These are phyloP conservation scores for Vandiemenella viatica DNA, from an alignment of 2,888 invertebrate species.

Conservation along the genomic window DNA sequence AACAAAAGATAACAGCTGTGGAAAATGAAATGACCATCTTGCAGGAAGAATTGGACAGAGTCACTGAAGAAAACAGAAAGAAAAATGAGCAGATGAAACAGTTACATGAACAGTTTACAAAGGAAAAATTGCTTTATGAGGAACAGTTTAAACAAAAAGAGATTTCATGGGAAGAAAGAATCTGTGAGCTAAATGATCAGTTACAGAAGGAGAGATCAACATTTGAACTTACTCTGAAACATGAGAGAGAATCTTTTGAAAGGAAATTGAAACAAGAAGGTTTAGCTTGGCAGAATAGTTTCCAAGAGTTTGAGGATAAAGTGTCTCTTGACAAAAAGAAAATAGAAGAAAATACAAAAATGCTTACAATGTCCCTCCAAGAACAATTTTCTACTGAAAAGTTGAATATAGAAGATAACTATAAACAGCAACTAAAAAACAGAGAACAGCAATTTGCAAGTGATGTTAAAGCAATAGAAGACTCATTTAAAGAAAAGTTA, in stretches of 20 bases:
- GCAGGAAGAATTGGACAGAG: constrained; percentile 4
- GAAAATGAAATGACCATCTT: constrained; percentile 4
- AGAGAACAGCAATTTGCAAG: too few relatives aligned
- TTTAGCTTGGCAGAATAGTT: background rate
- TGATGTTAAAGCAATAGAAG: too few relatives aligned
- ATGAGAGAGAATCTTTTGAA: background rate
- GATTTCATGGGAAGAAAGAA: background rate
- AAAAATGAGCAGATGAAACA: constrained; percentile 8
- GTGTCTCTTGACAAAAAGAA: too few relatives aligned
- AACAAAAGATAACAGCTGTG: constrained; percentile 1
- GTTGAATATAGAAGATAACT: too few relatives aligned
- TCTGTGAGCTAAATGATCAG: background rate
- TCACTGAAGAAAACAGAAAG: constrained; percentile 1
- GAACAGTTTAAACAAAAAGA: background rate
- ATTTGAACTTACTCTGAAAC: background rate
- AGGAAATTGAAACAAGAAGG: background rate
- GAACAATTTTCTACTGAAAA: too few relatives aligned
- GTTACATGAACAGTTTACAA: constrained; percentile 6
- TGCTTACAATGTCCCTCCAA: too few relatives aligned
- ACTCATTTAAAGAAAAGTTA: background rate
- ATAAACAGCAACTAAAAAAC: too few relatives aligned
- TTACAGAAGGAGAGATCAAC: background rate
- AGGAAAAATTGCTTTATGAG: constrained; percentile 2
- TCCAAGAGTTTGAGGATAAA: background rate
- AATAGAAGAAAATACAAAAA: too few relatives aligned